phyloP scores from a whole-genome alignment of 2,113 vertebrate genomes.

The Heliornis fulica region DNA sequence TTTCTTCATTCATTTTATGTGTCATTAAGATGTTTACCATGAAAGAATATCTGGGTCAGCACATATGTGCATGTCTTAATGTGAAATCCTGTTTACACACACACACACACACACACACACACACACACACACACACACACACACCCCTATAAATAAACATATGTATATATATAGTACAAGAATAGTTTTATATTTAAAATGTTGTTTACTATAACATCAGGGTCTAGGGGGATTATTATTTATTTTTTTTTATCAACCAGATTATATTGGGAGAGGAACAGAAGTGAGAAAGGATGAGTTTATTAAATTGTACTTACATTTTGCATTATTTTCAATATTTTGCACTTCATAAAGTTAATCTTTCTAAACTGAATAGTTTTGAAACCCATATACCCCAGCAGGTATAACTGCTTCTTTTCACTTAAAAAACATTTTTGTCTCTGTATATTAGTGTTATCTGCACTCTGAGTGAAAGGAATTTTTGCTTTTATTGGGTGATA shows the following conservation, averaged over 20 bases:
- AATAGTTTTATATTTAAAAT: background rate
- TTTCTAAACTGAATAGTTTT: background rate
- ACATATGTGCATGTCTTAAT: background rate
- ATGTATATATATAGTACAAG: background rate
- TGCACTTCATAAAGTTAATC: background rate
- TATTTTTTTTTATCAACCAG: background rate
- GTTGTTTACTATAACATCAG: background rate
- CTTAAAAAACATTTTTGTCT: background rate
- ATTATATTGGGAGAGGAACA: background rate
- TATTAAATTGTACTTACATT: background rate
- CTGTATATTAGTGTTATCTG: background rate
- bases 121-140: too few species aligned
- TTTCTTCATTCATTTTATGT: background rate
- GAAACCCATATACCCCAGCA: background rate
- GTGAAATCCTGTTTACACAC: background rate
- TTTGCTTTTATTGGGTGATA: background rate
- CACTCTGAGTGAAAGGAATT: background rate
- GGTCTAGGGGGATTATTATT: background rate
- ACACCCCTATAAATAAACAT: background rate
- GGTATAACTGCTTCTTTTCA: background rate
- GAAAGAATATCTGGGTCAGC: background rate
- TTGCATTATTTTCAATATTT: background rate
- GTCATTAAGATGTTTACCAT: background rate
- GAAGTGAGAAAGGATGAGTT: background rate
- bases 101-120: too few species aligned